Percentiles rank a stretch among this genome's conserved stretches.
phyloP scores from a whole-genome alignment of 2,113 vertebrate genomes.

The Takifugu flavidus region DNA sequence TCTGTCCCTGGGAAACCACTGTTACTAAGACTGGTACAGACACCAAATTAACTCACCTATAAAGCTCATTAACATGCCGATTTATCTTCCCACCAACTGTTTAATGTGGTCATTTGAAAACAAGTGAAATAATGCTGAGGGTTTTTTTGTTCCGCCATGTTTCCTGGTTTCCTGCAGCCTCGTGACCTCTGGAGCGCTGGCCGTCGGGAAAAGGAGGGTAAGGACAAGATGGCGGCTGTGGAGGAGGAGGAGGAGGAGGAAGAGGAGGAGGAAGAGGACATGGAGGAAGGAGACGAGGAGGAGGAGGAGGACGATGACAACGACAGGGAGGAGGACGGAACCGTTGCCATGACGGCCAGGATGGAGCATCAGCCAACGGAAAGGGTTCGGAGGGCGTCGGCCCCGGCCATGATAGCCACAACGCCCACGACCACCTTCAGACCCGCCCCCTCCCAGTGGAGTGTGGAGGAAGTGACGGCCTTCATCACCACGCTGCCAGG shows the following conservation, averaged over 20 bases:
- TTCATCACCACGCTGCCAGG: constrained; percentile 94
- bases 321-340: constrained; percentile 77
- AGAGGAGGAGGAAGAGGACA: constrained; percentile 7
- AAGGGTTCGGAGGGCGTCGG: constrained; percentile 78
- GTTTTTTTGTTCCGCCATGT: too few species aligned
- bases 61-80: too few species aligned
- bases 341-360: constrained; percentile 83
- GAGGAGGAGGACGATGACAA: constrained; percentile 63
- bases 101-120: too few species aligned
- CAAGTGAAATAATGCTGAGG: too few species aligned
- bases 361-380: constrained; percentile 65
- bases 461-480: constrained; percentile 91
- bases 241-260: constrained; percentile 71
- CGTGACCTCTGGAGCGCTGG: constrained; percentile 71
- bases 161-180: constrained; percentile 36
- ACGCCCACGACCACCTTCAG: constrained; percentile 79
- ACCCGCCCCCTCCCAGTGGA: constrained; percentile 85
- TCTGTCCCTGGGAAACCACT: constrained; percentile 70
- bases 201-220: constrained; percentile 76
- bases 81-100: too few species aligned
- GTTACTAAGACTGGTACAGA: constrained; percentile 62
- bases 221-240: constrained; percentile 59
- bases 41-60: too few species aligned
- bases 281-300: constrained; percentile 59
- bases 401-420: constrained; percentile 75